Base-by-base conservation (phyloP, 2,113 vertebrate genomes). In the Acrocephalus kingi region DNA sequence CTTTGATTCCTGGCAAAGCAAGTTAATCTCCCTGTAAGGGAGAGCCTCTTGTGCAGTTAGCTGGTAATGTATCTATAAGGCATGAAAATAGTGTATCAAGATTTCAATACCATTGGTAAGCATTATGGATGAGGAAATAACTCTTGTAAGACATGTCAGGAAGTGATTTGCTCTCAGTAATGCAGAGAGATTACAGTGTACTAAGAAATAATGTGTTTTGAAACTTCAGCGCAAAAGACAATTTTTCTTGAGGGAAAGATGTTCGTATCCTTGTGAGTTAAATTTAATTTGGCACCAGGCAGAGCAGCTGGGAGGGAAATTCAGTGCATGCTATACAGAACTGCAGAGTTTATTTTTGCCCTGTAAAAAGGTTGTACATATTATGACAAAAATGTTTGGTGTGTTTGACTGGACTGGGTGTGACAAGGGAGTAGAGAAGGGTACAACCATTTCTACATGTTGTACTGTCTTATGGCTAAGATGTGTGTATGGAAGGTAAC, bases 151-250 rank as follows among this genome's bases (percentile, higher is more conserved):
- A 92, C 81, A 68, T 15, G 45, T 76, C 90, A 97, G 87, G 86
- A 97, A 95, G 84, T 80, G 56, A 97, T 97, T 94, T 97, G 61
- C 94, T 93, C 96, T 83, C 58, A 19, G 55, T 96, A 97, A 97
- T 91, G 66, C 23, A 93, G 84, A 97, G 85, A 45, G 82, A 97
- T 96, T 90, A 89, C 31, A 58, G 51, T 8, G 15, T 80, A 54
- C 55, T 64, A 77, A 89, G 62, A 93, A 97, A 93, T 89, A 87
- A 87, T 30, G 27, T 87, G 63, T 16, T 80, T 59, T 95, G 81
- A 86, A 97, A 95, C 67, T 73, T 92, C 56, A 89, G 63, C 74
- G 77, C 15, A 18, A 94, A 87, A 93, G 33, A 82, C 21, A 15
- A 74, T 45, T 87, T 78, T 92, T 71, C 69, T 84, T 77, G 28